phyloP scores from a whole-genome alignment of 2,797 vertebrate species.

The Sphenopsis melanotis region DNA sequence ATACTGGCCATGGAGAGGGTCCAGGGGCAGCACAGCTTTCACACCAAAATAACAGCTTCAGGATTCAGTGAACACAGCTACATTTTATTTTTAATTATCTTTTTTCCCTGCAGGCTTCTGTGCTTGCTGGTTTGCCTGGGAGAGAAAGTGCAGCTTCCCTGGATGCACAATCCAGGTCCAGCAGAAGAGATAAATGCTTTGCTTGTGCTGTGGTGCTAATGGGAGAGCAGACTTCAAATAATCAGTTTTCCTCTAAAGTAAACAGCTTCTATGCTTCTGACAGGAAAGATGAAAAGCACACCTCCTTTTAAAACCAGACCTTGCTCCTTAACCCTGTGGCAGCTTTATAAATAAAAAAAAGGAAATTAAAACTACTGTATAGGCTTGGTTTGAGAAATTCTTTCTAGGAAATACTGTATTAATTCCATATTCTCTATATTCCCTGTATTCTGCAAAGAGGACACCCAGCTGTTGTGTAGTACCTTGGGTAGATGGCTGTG shows the following conservation, averaged over 20 bases:
- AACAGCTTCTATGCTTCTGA: constrained; percentile 16
- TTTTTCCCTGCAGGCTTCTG: not conserved
- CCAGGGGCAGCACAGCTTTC: not conserved
- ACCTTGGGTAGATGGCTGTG: not conserved
- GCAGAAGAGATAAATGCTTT: constrained; percentile 34
- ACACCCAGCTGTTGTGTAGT: not conserved
- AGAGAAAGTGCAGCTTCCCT: not conserved
- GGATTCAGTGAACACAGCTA: not conserved
- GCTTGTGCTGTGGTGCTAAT: constrained; percentile 16
- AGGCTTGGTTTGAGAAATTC: not conserved
- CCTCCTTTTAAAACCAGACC: not conserved
- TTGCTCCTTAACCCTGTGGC: not conserved
- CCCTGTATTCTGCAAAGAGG: not conserved
- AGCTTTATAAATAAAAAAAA: not conserved
- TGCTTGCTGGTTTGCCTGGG: not conserved
- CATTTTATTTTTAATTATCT: not conserved
- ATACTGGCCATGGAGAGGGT: rapidly evolving
- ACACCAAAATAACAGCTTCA: not conserved
- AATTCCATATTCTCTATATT: not conserved
- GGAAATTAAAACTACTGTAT: not conserved
- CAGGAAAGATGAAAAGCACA: constrained; percentile 33
- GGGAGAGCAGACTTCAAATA: constrained; percentile 42
- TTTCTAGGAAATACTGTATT: not conserved
- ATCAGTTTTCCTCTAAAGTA: constrained; percentile 34
- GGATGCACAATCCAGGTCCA: not conserved